phyloP scores from a whole-genome alignment of 2,113 vertebrate genomes.

The Nibea albiflora region DNA sequence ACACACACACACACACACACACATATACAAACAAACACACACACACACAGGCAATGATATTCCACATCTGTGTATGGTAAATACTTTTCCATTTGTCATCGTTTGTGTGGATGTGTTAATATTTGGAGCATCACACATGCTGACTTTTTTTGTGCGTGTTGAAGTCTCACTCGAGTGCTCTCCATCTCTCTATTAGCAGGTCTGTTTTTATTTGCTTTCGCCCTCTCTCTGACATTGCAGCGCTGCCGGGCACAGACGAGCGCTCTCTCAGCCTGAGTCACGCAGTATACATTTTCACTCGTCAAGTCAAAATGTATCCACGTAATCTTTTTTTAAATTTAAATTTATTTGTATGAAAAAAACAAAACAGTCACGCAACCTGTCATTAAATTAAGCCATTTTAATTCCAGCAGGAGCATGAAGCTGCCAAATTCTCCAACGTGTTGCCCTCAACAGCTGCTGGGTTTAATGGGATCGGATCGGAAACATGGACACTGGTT shows the following conservation, averaged over 20 bases:
- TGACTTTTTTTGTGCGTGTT: slow-evolving; percentile 26
- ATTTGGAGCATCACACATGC: slow-evolving; percentile 35
- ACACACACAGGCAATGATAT: not conserved
- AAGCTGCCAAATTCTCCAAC: slow-evolving; percentile 61
- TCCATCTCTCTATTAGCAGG: slow-evolving; percentile 29
- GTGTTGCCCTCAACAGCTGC: slow-evolving; percentile 54
- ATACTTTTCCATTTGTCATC: slow-evolving; percentile 35
- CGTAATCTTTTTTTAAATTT: no score
- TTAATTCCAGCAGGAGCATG: slow-evolving; percentile 60
- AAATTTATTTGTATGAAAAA: no score
- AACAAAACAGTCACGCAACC: slow-evolving; percentile 41
- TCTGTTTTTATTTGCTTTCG: slow-evolving; percentile 38
- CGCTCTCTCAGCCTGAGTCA: slow-evolving; percentile 73
- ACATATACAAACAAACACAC: not conserved
- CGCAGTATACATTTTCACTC: slow-evolving; percentile 52
- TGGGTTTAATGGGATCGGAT: slow-evolving; percentile 31
- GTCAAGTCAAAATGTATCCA: no score
- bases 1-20: not conserved
- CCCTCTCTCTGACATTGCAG: slow-evolving; percentile 64
- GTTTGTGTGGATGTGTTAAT: slow-evolving; percentile 50
- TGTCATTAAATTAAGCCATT: slow-evolving; percentile 47
- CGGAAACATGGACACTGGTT: slow-evolving; percentile 7
- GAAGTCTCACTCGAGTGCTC: slow-evolving; percentile 39
- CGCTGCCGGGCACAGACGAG: slow-evolving; percentile 55
- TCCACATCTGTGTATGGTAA: slow-evolving; percentile 25